Conservation (phyloP, 1,140 invertebrate species). For the Drepana arcuata region DNA sequence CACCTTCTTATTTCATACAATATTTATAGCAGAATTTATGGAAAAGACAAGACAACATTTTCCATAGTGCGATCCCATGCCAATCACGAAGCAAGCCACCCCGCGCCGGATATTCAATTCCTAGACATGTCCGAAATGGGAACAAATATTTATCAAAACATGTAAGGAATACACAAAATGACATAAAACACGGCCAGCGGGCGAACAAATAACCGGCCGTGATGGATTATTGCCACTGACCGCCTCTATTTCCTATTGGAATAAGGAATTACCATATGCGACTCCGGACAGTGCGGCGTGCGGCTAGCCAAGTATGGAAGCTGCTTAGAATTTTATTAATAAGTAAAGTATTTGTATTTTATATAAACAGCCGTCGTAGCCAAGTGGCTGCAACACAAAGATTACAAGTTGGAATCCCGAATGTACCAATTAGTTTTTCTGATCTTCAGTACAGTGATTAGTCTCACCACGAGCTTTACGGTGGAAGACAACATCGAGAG, state of each 20-base stretch:
- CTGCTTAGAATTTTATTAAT: too few species aligned
- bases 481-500: too few species aligned
- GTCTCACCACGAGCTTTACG: too few species aligned
- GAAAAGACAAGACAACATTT: too few species aligned
- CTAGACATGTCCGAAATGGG: conserved; percentile 54
- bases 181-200: conserved; percentile 56
- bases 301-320: conserved; percentile 22
- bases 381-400: too few species aligned
- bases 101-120: conserved; percentile 62
- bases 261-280: conserved; percentile 71
- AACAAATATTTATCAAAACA: conserved; percentile 71
- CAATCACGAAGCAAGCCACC: conserved; percentile 48
- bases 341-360: too few species aligned
- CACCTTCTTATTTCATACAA: too few species aligned
- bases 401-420: too few species aligned
- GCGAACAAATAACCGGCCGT: conserved; percentile 50
- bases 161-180: conserved; percentile 69
- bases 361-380: too few species aligned
- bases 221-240: conserved; percentile 71
- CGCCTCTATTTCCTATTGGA: conserved; percentile 68
- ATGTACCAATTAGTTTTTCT: too few species aligned
- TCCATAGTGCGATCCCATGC: conserved; percentile 36
- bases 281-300: conserved; percentile 32
- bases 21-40: too few species aligned
- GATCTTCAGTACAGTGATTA: too few species aligned